Conservation (phyloP, 2,888 invertebrate species). For the Philereme vetulata region DNA sequence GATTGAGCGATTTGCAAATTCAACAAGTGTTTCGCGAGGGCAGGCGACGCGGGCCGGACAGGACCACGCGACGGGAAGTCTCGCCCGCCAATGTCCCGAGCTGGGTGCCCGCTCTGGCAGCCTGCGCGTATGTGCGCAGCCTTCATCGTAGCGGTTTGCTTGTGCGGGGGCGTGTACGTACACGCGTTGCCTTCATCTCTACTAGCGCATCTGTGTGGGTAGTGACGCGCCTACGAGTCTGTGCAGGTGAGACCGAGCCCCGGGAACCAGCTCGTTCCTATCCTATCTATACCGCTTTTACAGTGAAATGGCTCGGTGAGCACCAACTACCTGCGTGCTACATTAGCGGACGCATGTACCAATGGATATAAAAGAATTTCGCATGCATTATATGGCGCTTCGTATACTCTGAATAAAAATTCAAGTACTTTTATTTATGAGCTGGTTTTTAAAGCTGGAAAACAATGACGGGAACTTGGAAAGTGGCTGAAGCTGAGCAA, state of each 20-base stretch:
- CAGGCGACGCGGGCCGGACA: slow-evolving; percentile 65
- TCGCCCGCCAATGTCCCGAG: slow-evolving; percentile 73
- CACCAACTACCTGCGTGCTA: slow-evolving; percentile 70
- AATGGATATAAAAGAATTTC: slow-evolving; percentile 32
- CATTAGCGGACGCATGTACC: slow-evolving; percentile 58
- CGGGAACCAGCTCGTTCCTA: slow-evolving; percentile 62
- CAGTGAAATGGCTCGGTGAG: slow-evolving; percentile 72
- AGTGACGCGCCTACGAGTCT: slow-evolving; percentile 74
- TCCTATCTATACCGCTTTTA: slow-evolving; percentile 72
- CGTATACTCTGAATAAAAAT: slow-evolving; percentile 27
- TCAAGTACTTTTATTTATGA: slow-evolving; percentile 13
- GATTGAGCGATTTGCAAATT: slow-evolving; percentile 63
- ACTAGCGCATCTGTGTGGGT: slow-evolving; percentile 48
- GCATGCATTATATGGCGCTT: slow-evolving; percentile 26
- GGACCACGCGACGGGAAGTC: slow-evolving; percentile 75
- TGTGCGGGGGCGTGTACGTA: slow-evolving; percentile 35
- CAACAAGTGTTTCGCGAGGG: slow-evolving; percentile 77
- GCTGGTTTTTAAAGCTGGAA: slow-evolving; percentile 1
- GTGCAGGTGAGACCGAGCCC: slow-evolving; percentile 78
- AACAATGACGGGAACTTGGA: not conserved
- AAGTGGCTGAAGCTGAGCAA: not conserved
- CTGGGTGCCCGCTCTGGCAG: slow-evolving; percentile 44
- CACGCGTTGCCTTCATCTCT: slow-evolving; percentile 34
- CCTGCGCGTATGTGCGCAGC: slow-evolving; percentile 42
- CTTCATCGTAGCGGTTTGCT: slow-evolving; percentile 41